Conservation (phyloP, 2,113 vertebrate species). For the Lynx canadensis region DNA sequence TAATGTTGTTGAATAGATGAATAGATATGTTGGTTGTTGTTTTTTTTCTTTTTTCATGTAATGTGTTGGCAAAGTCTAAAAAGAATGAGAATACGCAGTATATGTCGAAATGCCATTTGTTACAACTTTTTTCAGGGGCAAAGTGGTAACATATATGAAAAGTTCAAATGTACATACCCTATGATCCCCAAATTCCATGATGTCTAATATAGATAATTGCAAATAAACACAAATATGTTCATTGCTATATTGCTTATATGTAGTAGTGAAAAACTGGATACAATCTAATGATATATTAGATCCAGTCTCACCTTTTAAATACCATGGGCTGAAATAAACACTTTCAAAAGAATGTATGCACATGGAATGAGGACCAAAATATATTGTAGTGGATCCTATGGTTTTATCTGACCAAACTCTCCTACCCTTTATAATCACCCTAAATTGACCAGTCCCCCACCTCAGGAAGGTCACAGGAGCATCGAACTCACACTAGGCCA, state of each 20-base stretch:
- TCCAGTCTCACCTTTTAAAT: conserved; percentile 3
- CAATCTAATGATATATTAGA: not conserved
- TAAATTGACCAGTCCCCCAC: not conserved
- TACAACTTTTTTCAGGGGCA: not conserved
- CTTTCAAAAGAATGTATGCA: not conserved
- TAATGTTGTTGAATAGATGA: not conserved
- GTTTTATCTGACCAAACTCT: not conserved
- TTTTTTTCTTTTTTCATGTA: not conserved
- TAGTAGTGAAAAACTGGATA: conserved; percentile 6
- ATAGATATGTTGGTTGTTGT: not conserved
- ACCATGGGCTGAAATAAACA: not conserved
- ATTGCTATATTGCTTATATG: not conserved
- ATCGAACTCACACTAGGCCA: not conserved
- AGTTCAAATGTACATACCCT: conserved; percentile 13
- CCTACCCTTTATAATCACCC: not conserved
- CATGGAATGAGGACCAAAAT: not conserved
- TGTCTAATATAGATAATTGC: not conserved
- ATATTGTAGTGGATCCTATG: not conserved
- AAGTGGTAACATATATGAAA: not conserved
- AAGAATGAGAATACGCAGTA: not conserved
- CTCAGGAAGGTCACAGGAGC: not conserved
- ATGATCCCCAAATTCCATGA: not conserved
- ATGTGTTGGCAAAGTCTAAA: not conserved
- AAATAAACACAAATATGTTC: not conserved
- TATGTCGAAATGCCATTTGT: not conserved